A percentile compares a stretch with the other conserved stretches of the same genome.
Conservation (phyloP, 1,140 invertebrate genomes). For the Nylanderia fulva region DNA sequence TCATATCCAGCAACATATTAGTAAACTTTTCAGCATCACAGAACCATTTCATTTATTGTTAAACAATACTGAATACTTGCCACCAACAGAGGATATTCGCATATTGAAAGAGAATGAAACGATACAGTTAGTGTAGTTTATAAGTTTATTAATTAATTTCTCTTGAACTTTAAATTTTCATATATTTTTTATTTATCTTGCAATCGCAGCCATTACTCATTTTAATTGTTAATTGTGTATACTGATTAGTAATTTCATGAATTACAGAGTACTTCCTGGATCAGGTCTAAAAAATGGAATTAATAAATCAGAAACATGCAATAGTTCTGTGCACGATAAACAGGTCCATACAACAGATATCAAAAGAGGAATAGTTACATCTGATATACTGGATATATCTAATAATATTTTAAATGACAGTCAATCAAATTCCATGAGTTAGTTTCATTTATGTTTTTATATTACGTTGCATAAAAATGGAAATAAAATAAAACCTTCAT, state of each 20-base stretch:
- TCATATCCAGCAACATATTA: constrained; percentile 73
- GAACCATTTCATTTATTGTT: constrained; percentile 76
- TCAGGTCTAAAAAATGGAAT: constrained; percentile 43
- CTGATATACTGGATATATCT: neutral
- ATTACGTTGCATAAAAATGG: neutral
- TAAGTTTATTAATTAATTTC: neutral
- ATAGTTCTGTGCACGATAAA: neutral
- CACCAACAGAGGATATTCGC: constrained; percentile 77
- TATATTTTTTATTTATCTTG: neutral
- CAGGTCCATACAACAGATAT: neutral
- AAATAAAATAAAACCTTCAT: neutral
- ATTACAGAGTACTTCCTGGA: constrained; percentile 73
- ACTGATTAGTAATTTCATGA: neutral
- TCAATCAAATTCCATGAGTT: constrained; percentile 28
- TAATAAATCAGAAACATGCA: neutral
- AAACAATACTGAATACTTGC: constrained; percentile 74
- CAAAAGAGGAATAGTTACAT: neutral
- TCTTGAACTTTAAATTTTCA: neutral
- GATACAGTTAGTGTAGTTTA: constrained; percentile 66
- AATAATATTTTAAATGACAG: constrained; percentile 8
- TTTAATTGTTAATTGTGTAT: neutral
- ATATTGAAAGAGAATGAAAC: constrained; percentile 73
- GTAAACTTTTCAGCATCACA: constrained; percentile 72
- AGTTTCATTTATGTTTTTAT: constrained; percentile 21
- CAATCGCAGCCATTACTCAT: neutral